Evolutionary conservation across 64 coral and sea anemone genomes (phyloP), one percentile per base, ranked within the genome.

Genomic region (Montipora sp.): DNA sequence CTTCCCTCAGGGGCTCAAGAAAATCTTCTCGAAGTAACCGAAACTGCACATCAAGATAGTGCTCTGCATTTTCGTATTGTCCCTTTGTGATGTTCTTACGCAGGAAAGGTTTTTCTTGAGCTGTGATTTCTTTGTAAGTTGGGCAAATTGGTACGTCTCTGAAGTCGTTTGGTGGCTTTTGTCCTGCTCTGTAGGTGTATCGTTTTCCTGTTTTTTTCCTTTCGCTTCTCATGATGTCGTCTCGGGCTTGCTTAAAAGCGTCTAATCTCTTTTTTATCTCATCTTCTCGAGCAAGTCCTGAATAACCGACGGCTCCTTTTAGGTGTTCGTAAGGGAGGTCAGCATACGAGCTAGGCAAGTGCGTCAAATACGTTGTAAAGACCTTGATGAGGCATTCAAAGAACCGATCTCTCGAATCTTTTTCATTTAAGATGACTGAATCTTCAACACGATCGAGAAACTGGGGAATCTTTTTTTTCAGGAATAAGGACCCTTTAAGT

Each of bases 31-130:
- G 81, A 48, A 92, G 92, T 1, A 96, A 74, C 36, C 94, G 90
- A 53, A 96, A 96, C 44, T 96, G 94, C 11, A 96, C 90, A 89
- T 96, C 94, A 24, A 96, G 94, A 45, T 96, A 96, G 81, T 92
- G 90, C 21, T 96, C 94, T n/a, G 73, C 68, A 21, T 82, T 88
- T 7, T 88, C 69, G 36, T 92, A 96, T 21, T 74, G 83, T 46
- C 94, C 94, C 47, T 92, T 57, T 43, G 61, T 82, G 5, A 96
- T 89, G 74, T 96, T 96, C 47, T 86, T 58, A 55, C 94, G 86
- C 68, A 96, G 44, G 77, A 92, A 96, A 19, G 94, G 90, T n/a
- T 24, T 74, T 18, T 92, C 86, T 27, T 58, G 72, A 23, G 87
- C 27, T 77, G 78, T 90, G 15, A 96, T 76, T 51, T 96, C 94